Evolutionary conservation across 2,888 invertebrate species (phyloP).

Genomic region (Polylopha cassiicola): DNA sequence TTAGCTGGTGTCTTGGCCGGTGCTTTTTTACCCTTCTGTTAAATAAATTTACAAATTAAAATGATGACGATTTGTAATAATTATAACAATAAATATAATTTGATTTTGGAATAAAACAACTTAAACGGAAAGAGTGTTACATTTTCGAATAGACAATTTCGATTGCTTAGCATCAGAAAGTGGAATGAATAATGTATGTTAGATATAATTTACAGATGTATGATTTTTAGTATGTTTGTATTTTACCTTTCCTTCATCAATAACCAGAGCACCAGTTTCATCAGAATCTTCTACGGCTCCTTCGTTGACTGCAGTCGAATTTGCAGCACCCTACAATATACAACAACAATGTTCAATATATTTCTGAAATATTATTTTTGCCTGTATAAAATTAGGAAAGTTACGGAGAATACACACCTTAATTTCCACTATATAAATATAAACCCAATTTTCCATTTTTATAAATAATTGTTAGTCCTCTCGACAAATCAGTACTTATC

Average conservation of each 20-base stretch:
- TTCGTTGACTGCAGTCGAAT: slow-evolving; percentile 49
- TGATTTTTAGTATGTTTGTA: not conserved
- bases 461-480: slow-evolving; percentile 35
- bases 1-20: slow-evolving; percentile 36
- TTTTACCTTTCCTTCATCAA: slow-evolving; percentile 61
- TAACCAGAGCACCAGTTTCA: slow-evolving; percentile 55
- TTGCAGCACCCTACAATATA: slow-evolving; percentile 40
- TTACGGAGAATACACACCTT: too few relatives aligned
- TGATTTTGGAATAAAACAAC: slow-evolving; percentile 2
- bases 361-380: too few relatives aligned
- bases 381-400: too few relatives aligned
- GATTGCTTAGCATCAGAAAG: too few relatives aligned
- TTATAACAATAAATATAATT: not conserved
- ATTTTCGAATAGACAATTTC: too few relatives aligned
- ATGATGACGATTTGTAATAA: not conserved
- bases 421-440: slow-evolving; percentile 6
- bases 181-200: too few relatives aligned
- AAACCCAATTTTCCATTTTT: not conserved
- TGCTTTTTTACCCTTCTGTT: slow-evolving; percentile 46
- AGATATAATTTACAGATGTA: too few relatives aligned
- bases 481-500: slow-evolving; percentile 38
- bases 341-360: too few relatives aligned
- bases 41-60: slow-evolving; percentile 1
- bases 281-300: slow-evolving; percentile 71
- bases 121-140: too few relatives aligned